Evolutionary conservation across 2,113 vertebrate species (phyloP), one percentile per base, ranked within the genome.

Genomic region (Aramus guarauna): DNA sequence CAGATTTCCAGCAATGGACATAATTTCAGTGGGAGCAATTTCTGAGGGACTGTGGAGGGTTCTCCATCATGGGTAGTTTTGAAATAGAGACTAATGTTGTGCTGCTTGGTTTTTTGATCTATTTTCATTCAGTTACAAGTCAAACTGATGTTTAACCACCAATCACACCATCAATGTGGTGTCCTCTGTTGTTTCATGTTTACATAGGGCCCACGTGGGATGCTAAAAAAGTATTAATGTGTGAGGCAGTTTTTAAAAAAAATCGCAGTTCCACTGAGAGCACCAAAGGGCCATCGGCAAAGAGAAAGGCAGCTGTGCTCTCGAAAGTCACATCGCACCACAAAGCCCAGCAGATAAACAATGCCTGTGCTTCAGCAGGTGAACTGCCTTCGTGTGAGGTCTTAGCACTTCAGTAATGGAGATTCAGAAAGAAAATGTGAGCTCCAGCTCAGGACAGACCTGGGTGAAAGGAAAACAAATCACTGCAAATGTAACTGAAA

Each of bases 151-250:
- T 69, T 77, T 66, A 69, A 26, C 13, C 45, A 59, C 37, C 37
- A 27, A 0, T 11, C 14, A 48, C 27, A 58, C 4, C 6, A 29
- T 15, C 0, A 2, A 5, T 37, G 26, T 39, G 10, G 20, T 76
- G 59, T 45, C 21, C 10, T 69, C 36, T 68, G 15, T 18, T 37
- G 30, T 45, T 90, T 39, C 27, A 8, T 21, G 9, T 58, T 59
- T 50, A 10, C 39, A 13, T 5, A 23, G 15, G 68, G 9, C 24
- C 13, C 0, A 1, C 2, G 9, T 30, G n/a, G 59, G 55, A 24
- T 59, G 22, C 43, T 71, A 66, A n/a, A 34, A 87, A 20, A 88
- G 1, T 32, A 74, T 81, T 59, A 50, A 53, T 24, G 29, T 26
- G 6, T 32, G n/a, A 91, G 41, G 36, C 15, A 45, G 29, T 10